These are phyloP conservation scores for Cantharis nigra DNA, from an alignment of 2,888 invertebrate species.

Conservation along the genomic window DNA sequence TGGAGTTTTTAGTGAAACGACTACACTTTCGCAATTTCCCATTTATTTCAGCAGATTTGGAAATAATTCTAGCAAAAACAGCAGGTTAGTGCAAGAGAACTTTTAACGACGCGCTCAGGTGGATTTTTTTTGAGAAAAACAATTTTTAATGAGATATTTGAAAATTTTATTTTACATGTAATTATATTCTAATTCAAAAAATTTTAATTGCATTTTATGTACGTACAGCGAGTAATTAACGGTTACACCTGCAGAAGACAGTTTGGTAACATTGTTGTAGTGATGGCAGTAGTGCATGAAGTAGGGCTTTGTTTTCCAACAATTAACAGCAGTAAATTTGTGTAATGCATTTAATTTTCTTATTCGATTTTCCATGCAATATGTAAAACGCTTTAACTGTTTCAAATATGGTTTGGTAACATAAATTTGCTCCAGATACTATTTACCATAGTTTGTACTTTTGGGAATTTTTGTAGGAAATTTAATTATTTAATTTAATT, in stretches of 20 bases:
- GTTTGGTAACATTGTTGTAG: constrained; percentile 9
- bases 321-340: constrained; percentile 9
- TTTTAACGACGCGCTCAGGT: not conserved
- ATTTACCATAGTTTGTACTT: no score
- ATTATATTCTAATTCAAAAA: not conserved
- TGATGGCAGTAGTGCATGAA: constrained; percentile 9
- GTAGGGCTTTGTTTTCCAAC: constrained; percentile 16
- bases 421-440: not conserved
- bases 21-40: constrained; percentile 1
- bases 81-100: not conserved
- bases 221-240: constrained; percentile 2
- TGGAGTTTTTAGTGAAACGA: constrained; percentile 8
- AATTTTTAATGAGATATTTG: no score
- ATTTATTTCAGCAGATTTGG: constrained; percentile 5
- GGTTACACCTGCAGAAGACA: constrained; percentile 17
- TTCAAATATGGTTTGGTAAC: not conserved
- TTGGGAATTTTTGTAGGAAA: no score
- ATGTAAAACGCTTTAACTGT: not conserved
- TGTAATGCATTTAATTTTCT: not conserved
- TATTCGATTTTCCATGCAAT: not conserved
- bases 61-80: constrained; percentile 4
- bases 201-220: not conserved
- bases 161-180: not conserved
- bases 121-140: no score
- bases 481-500: no score